A percentile compares a stretch with the other conserved stretches of the same genome.
These are phyloP conservation scores for Enteromius paludinosus DNA, from an alignment of 2,797 vertebrate genomes.

Conservation along the genomic window DNA sequence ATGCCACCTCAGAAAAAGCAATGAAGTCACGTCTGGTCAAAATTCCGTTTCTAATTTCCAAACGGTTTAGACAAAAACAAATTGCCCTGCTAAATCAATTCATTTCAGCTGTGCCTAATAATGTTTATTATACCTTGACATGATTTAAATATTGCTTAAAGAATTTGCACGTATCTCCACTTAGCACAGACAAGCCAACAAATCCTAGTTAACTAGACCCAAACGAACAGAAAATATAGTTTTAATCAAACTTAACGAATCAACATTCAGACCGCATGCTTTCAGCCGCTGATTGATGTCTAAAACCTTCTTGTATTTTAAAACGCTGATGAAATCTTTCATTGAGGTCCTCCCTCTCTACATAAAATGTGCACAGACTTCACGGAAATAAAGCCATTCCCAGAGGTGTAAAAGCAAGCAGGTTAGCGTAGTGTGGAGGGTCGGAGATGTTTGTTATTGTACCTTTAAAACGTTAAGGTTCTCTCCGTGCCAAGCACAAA, in stretches of 20 bases:
- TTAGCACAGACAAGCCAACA: not conserved
- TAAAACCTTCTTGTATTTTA: conserved; percentile 1
- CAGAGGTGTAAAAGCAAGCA: conserved; percentile 41
- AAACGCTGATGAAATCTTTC: conserved; percentile 7
- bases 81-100: conserved; percentile 66
- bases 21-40: conserved; percentile 28
- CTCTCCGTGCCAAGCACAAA: conserved; percentile 58
- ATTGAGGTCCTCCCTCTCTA: not conserved
- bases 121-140: conserved; percentile 62
- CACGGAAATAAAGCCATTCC: conserved; percentile 36
- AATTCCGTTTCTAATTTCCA: conserved; percentile 36
- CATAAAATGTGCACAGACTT: conserved; percentile 40
- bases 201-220: not conserved
- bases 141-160: conserved; percentile 28
- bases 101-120: conserved; percentile 59
- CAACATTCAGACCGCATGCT: not conserved
- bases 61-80: conserved; percentile 68
- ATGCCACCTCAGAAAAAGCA: conserved; percentile 58
- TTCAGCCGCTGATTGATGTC: not conserved
- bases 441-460: conserved; percentile 59
- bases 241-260: conserved; percentile 11
- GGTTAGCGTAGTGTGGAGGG: conserved; percentile 35
- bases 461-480: conserved; percentile 49
- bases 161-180: conserved; percentile 20
- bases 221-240: not conserved